Conservation (phyloP, 2,797 vertebrate genomes). For the Scolopax bukidnonensis region DNA sequence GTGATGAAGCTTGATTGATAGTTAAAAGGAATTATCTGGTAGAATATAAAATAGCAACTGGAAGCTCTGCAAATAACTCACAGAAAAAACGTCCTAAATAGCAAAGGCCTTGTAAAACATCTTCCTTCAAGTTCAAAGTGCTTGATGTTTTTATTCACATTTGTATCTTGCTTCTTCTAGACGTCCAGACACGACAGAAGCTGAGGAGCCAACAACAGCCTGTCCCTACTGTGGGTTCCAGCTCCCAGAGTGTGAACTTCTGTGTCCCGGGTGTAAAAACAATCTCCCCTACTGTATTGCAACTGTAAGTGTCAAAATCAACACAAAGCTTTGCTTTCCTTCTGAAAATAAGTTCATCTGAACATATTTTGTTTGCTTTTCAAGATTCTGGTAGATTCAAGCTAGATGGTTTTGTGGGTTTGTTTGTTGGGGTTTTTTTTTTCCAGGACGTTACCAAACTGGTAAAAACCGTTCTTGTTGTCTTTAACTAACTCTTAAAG, state of each 20-base stretch:
- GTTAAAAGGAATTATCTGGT: background rate
- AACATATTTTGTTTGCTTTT: background rate
- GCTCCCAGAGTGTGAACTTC: conserved; percentile 89
- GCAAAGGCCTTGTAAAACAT: background rate
- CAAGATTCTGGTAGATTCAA: background rate
- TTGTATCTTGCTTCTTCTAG: conserved; percentile 67
- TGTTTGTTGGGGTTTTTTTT: background rate
- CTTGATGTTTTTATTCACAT: background rate
- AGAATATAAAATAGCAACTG: background rate
- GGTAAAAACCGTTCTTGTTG: background rate
- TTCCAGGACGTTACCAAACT: background rate
- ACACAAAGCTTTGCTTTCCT: background rate
- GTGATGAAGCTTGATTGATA: background rate
- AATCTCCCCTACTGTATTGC: conserved; percentile 94
- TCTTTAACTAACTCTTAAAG: background rate
- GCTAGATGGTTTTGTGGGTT: background rate
- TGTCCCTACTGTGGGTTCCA: conserved; percentile 92
- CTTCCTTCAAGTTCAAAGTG: background rate
- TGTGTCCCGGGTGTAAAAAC: conserved; percentile 95
- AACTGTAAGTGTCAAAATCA: conserved; percentile 80
- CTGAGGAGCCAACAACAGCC: conserved; percentile 88
- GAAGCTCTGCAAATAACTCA: background rate
- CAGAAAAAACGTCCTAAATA: background rate
- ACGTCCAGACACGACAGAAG: conserved; percentile 87
- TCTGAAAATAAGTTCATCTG: background rate